phyloP scores from a whole-genome alignment of 1,140 invertebrate species.

The Aphis craccivora region DNA sequence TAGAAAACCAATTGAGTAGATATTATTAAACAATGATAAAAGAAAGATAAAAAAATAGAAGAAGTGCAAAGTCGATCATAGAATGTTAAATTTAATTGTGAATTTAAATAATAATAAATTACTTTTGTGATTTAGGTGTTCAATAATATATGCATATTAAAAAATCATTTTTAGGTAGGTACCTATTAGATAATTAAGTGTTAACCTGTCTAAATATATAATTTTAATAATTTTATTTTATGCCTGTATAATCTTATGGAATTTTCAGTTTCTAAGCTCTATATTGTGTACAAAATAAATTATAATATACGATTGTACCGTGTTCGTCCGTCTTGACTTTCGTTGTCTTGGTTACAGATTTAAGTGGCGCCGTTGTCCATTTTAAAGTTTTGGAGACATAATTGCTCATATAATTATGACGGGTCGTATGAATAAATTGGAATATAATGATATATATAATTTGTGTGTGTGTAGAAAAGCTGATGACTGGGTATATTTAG shows the following conservation, averaged over 20 bases:
- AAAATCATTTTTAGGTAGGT: neutral
- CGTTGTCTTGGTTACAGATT: neutral
- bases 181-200: neutral
- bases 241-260: neutral
- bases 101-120: too few species aligned
- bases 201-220: neutral
- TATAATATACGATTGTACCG: neutral
- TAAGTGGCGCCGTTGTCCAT: neutral
- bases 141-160: neutral
- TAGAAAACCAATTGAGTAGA: neutral
- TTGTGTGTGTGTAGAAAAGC: neutral
- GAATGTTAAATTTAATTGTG: neutral
- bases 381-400: constrained; percentile 1
- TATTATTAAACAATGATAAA: neutral
- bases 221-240: neutral
- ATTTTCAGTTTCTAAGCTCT: neutral
- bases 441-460: neutral
- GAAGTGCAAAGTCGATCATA: neutral
- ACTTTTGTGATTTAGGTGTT: neutral
- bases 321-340: constrained; percentile 1
- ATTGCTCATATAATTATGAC: constrained; percentile 14
- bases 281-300: neutral
- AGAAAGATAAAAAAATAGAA: neutral
- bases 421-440: neutral
- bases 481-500: neutral